These are phyloP conservation scores for Perca schrenkii DNA, from an alignment of 2,113 vertebrate genomes.

Conservation along the genomic window DNA sequence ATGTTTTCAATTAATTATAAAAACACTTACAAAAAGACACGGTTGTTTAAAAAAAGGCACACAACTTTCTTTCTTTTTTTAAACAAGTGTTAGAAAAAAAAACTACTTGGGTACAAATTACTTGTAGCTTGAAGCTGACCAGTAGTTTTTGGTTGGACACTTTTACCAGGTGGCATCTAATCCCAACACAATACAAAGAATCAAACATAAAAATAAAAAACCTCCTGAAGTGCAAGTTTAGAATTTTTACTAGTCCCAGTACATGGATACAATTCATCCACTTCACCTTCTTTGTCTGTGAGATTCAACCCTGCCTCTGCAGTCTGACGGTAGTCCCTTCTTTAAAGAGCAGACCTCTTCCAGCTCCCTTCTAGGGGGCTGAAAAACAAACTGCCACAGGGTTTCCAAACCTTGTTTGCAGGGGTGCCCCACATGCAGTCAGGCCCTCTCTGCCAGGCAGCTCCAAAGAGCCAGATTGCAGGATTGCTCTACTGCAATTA, in stretches of 20 bases:
- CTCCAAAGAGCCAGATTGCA: slow-evolving; percentile 77
- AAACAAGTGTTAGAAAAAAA: slow-evolving; percentile 83
- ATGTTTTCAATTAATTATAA: slow-evolving; percentile 86
- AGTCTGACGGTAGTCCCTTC: slow-evolving; percentile 51
- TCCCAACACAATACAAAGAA: slow-evolving; percentile 45
- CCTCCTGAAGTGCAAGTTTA: slow-evolving; percentile 77
- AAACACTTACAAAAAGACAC: slow-evolving; percentile 87
- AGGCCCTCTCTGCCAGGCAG: slow-evolving; percentile 66
- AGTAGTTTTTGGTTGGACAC: slow-evolving; percentile 83
- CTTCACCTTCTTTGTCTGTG: slow-evolving; percentile 35
- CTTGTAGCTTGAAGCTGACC: slow-evolving; percentile 64
- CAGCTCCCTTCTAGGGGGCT: slow-evolving; percentile 40
- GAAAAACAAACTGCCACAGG: slow-evolving; percentile 67
- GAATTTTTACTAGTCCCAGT: slow-evolving; percentile 57
- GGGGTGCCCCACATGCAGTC: slow-evolving; percentile 63
- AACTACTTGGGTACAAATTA: slow-evolving; percentile 80
- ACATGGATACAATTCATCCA: slow-evolving; percentile 35
- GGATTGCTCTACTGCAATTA: slow-evolving; percentile 83
- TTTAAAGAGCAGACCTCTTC: slow-evolving; percentile 49
- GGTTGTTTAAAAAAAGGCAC: slow-evolving; percentile 90
- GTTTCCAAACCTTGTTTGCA: slow-evolving; percentile 62
- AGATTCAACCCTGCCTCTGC: slow-evolving; percentile 35
- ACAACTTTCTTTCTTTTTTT: slow-evolving; percentile 82
- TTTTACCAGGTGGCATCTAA: slow-evolving; percentile 71
- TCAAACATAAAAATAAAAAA: slow-evolving; percentile 59